These are phyloP conservation scores for Uria lomvia DNA, from an alignment of 2,113 vertebrate species.

Conservation along the genomic window DNA sequence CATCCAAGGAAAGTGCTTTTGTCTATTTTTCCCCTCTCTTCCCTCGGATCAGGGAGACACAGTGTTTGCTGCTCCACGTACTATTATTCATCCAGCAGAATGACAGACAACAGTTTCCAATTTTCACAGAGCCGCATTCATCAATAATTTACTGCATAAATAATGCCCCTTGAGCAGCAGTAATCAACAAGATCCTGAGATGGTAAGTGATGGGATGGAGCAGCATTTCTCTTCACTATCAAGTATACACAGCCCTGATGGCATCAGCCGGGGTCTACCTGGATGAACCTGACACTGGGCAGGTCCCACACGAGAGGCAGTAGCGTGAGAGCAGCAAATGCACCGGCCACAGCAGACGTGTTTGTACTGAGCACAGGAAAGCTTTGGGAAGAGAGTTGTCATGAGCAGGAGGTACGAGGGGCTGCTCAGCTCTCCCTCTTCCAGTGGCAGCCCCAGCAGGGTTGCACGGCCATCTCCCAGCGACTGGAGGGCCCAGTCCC, in stretches of 20 bases:
- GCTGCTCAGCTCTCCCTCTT: background rate
- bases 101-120: background rate
- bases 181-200: background rate
- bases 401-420: background rate
- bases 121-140: background rate
- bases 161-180: background rate
- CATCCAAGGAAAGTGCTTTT: background rate
- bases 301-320: background rate
- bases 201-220: background rate
- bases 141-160: slow-evolving; percentile 8
- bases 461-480: background rate
- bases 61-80: background rate
- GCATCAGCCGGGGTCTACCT: background rate
- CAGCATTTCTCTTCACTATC: background rate
- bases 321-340: background rate
- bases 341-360: fast-evolving
- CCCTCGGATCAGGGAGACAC: fast-evolving
- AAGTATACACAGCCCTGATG: background rate
- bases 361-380: background rate
- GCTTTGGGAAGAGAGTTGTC: background rate
- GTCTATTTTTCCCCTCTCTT: background rate
- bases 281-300: background rate
- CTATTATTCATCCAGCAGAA: background rate
- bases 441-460: background rate
- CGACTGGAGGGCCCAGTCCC: background rate